These are phyloP conservation scores for Dendrolimus pini DNA, from an alignment of 2,888 invertebrate genomes.

Conservation along the genomic window DNA sequence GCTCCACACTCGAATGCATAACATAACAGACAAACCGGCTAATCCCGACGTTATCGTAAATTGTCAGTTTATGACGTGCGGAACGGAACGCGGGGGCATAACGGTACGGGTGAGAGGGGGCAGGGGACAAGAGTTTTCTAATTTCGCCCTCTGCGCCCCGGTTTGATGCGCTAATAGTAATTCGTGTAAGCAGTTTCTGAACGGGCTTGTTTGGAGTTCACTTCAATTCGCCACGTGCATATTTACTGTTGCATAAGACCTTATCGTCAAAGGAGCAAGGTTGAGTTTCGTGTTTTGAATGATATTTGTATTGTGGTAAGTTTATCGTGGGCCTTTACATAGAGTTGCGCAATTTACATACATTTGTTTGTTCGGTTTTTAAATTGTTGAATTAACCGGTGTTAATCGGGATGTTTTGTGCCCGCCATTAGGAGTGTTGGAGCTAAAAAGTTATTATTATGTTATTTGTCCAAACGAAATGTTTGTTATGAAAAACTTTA, in stretches of 20 bases:
- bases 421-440: constrained; percentile 31
- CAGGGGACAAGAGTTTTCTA: constrained; percentile 61
- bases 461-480: background rate
- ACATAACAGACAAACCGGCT: constrained; percentile 75
- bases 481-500: background rate
- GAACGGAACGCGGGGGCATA: constrained; percentile 25
- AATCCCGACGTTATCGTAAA: constrained; percentile 77
- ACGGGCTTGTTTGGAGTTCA: constrained; percentile 72
- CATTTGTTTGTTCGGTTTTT: constrained; percentile 75
- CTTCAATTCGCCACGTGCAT: constrained; percentile 45
- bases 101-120: constrained; percentile 22
- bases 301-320: constrained; percentile 20
- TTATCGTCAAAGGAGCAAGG: constrained; percentile 28
- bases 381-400: constrained; percentile 69
- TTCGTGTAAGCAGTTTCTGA: constrained; percentile 76
- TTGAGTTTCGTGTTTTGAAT: constrained; percentile 18
- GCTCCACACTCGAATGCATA: constrained; percentile 55
- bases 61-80: constrained; percentile 73
- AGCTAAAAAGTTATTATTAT: constrained; percentile 27
- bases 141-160: constrained; percentile 70
- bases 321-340: constrained; percentile 68
- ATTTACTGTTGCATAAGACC: constrained; percentile 19
- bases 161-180: constrained; percentile 75
- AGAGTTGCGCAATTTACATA: constrained; percentile 72
- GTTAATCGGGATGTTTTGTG: constrained; percentile 60